Base-by-base conservation (phyloP, 2,888 invertebrate genomes). In the Salticus scenicus region DNA sequence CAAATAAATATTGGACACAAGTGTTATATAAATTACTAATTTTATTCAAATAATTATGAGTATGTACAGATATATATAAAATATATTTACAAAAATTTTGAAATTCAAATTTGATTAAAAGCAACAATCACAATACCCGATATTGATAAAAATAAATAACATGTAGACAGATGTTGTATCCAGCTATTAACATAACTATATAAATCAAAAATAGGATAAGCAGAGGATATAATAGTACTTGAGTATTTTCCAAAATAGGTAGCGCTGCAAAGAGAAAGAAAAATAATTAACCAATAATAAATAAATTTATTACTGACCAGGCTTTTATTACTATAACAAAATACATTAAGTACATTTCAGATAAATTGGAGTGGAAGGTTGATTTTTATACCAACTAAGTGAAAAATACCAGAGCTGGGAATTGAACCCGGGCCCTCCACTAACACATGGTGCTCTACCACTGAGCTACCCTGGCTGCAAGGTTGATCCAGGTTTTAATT, bases 71-170 rank as follows among this genome's bases (percentile, higher is more conserved):
- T 47, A 47, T 17, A 47, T 17, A 17, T 47, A n/a, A 47, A 47
- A 17, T 2, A 12, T 47, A 47, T 47, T 47, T 47, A 47, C 47
- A 47, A 47, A 47, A 47, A 17, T 37, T n/a, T n/a, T n/a, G n/a
- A n/a, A n/a, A n/a, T n/a, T n/a, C n/a, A n/a, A n/a, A 5, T 47
- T 57, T 57, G 24, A 57, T 57, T 17, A 57, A 57, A 33, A 8
- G 5, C 33, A 33, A 33, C 20, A 51, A 70, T 87, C 75, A 87
- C 47, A 87, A 47, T 31, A 97, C 95, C 91, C 97, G 93, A 91
- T 95, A 94, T 88, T 94, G 93, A 91, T 98, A 98, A 91, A 97
- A 97, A 89, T 94, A 92, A 92, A 97, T 95, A 88, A 98, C 93
- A 90, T 94, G 93, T 71, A 93, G 93, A 89, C 95, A 96, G 76